Evolutionary conservation across 2,888 invertebrate genomes (phyloP), one percentile per base, ranked within the genome.

Genomic region (Drosophila anomelani): DNA sequence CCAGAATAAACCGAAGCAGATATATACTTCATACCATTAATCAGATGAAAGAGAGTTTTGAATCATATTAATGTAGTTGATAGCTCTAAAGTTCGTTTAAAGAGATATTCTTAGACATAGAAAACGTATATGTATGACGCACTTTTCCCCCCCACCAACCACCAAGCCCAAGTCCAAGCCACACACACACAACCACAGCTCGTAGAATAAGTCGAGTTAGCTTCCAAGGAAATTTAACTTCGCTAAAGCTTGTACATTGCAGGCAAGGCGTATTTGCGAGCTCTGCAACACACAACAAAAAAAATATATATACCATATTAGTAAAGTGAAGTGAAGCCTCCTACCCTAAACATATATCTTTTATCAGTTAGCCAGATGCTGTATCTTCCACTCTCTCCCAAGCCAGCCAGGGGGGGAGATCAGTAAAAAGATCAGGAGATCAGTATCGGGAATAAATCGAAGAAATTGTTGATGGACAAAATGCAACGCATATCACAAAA

Each of bases 401-500:
- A n/a, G n/a, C 6, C 10, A 47, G 47, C 47, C 47, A 47, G 47
- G 47, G 9, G 26, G 26, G 5, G 29, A 26, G 47, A 12, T 32
- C 29, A 49, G 49, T 17, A 17, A 32, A 4, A 32, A 17, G 32
- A 32, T 17, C 32, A 49, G 47, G 29, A 17, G 34, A 47, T 26
- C 43, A 32, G 54, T 44, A 43, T 61, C 23, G 41, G 41, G 51
- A 58, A 36, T 36, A 73, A 47, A 47, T 4, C 12, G 29, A 49
- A 66, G 67, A 68, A 73, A 75, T 70, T 73, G 54, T 69, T 61
- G 58, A 79, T 78, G 74, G 84, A 80, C 72, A 77, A 79, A 85
- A 79, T 79, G 80, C 80, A 80, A 81, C 81, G 85, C 89, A 90
- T 89, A 88, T 84, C 79, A 72, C 63, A 73, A 75, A 68, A 44